Conservation (phyloP, 2,797 vertebrate species). For the Bovichtus diacanthus region DNA sequence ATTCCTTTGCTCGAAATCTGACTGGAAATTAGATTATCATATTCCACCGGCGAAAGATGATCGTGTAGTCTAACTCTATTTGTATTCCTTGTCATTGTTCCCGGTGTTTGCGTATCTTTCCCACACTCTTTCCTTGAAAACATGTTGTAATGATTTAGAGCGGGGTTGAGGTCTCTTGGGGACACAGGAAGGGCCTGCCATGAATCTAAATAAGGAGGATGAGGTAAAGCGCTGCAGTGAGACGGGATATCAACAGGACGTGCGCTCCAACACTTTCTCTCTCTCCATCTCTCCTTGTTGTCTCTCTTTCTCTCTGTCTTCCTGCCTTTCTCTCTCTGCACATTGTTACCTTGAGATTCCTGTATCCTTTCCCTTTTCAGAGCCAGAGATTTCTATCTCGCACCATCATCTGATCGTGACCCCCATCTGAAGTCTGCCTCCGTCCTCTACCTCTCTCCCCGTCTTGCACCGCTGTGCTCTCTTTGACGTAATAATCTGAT, state of each 20-base stretch:
- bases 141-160: constrained; percentile 55
- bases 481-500: constrained; percentile 66
- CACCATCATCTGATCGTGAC: constrained; percentile 24
- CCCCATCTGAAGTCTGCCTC: constrained; percentile 25
- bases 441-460: constrained; percentile 14
- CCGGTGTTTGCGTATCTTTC: not conserved
- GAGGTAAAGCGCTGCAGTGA: constrained; percentile 58
- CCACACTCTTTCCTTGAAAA: constrained; percentile 30
- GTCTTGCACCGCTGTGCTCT: constrained; percentile 22
- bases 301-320: constrained; percentile 36
- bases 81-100: constrained; percentile 25
- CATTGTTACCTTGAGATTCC: constrained; percentile 60
- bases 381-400: constrained; percentile 41
- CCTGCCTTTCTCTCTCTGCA: constrained; percentile 46
- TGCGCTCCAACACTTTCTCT: constrained; percentile 42
- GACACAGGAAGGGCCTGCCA: constrained; percentile 53
- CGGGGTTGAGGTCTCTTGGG: constrained; percentile 52
- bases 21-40: constrained; percentile 34
- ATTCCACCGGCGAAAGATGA: constrained; percentile 25
- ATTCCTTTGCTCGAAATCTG: constrained; percentile 35
- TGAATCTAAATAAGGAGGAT: constrained; percentile 68
- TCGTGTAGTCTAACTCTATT: not conserved
- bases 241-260: constrained; percentile 72
- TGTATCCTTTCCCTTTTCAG: constrained; percentile 40
- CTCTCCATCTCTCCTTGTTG: constrained; percentile 46